Conservation (phyloP, 1,140 invertebrate species). For the Carcinoscorpius rotundicauda region DNA sequence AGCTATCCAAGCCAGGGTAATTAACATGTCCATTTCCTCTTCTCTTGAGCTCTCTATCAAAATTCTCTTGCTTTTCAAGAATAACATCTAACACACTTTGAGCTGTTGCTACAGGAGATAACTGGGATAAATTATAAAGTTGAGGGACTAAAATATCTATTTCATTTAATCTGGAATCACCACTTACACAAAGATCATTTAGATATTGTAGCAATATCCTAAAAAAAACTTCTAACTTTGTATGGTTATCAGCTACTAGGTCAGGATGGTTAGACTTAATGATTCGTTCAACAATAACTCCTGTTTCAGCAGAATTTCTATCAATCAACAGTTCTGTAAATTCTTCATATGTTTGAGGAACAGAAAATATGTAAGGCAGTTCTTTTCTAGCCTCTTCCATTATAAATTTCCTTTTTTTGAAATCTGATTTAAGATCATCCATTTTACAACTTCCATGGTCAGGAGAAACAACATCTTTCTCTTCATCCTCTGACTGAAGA, state of each 20-base stretch:
- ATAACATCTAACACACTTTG: slow-evolving; percentile 52
- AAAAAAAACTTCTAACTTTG: slow-evolving; percentile 56
- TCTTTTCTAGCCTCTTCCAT: slow-evolving; percentile 48
- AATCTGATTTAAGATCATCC: not conserved
- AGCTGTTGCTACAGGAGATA: slow-evolving; percentile 50
- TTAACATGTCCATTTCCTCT: slow-evolving; percentile 33
- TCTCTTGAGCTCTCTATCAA: slow-evolving; percentile 36
- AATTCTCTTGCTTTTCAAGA: slow-evolving; percentile 58
- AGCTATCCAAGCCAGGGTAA: slow-evolving; percentile 53
- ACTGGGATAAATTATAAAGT: slow-evolving; percentile 57
- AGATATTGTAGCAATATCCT: slow-evolving; percentile 59
- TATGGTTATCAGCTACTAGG: slow-evolving; percentile 57
- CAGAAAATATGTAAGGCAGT: slow-evolving; percentile 52
- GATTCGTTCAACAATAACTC: slow-evolving; percentile 60
- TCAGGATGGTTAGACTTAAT: slow-evolving; percentile 74
- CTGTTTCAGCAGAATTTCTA: slow-evolving; percentile 46
- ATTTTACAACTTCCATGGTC: not conserved
- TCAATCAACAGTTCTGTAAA: slow-evolving; percentile 49
- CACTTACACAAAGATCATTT: slow-evolving; percentile 45
- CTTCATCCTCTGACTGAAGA: slow-evolving; percentile 16
- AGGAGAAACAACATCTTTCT: slow-evolving; percentile 10
- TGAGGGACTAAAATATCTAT: slow-evolving; percentile 45
- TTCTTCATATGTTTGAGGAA: slow-evolving; percentile 51
- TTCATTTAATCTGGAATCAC: slow-evolving; percentile 28
- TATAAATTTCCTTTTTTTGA: too few relatives aligned